Evolutionary conservation across 1,140 invertebrate species (phyloP), one percentile per base, ranked within the genome.

Genomic region (Stratiolaelaps scimitus): DNA sequence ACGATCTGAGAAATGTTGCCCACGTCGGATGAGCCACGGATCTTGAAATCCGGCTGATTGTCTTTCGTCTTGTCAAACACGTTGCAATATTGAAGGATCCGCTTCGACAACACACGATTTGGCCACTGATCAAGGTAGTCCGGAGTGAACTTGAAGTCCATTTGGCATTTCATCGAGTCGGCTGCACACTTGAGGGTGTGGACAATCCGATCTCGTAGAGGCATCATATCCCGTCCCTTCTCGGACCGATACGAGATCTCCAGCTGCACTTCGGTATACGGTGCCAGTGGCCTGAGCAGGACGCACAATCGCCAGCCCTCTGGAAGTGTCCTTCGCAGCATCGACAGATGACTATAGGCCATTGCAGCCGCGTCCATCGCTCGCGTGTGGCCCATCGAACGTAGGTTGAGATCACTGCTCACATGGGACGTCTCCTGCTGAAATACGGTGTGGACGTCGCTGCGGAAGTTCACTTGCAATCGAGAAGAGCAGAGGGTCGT

Each of bases 291-390:
- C 47, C 28, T 48, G 19, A 48, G 20, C 47, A 48, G 19, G 4
- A 48, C 47, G 47, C 47, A 4, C 19, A 48, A 4, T 28, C 47
- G 4, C 47, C 47, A 48, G 28, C 7, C 4, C 7, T 19, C 5
- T 4, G 47, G 47, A 4, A 48, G 20, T 28, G 47, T 5, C 15
- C 28, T 48, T 4, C 47, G 47, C 47, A 48, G 47, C 20, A 48
- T 19, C 7, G 47, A 19, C 47, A 48, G 28, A 15, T 48, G 47
- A 4, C 47, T 28, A 15, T 48, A 48, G 15, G 47, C 47, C 4
- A 48, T 28, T 5, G 28, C 47, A 28, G 47, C 47, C 20, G 47
- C 47, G 47, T 48, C 47, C 47, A 48, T 48, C 47, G 47, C 20
- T 19, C 47, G 20, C 15, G 20, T 19, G 15, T 28, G 47, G 15